phyloP scores from a whole-genome alignment of 1,140 invertebrate genomes.

The Stegodyphus dumicola region DNA sequence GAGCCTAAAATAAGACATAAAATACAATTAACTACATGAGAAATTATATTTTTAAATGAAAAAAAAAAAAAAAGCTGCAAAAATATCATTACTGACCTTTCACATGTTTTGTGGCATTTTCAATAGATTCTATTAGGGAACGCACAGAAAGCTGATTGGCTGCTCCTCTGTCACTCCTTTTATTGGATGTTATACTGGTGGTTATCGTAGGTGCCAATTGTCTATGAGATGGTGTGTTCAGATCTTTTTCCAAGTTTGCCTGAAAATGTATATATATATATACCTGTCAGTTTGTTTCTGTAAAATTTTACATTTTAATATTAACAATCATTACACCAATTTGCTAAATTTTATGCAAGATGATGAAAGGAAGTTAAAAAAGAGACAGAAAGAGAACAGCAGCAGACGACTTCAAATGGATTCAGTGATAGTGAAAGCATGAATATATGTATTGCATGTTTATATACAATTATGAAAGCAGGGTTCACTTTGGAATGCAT shows the following conservation, averaged over 20 bases:
- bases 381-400: too few relatives aligned
- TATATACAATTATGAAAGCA: too few relatives aligned
- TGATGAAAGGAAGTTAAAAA: too few relatives aligned
- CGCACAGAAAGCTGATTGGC: slow-evolving; percentile 81
- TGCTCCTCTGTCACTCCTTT: slow-evolving; percentile 20
- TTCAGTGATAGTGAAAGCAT: too few relatives aligned
- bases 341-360: too few relatives aligned
- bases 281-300: too few relatives aligned
- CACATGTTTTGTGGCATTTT: slow-evolving; percentile 85
- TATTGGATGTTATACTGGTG: not conserved
- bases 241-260: slow-evolving; percentile 49
- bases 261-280: too few relatives aligned
- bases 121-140: slow-evolving; percentile 88
- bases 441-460: too few relatives aligned
- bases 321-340: too few relatives aligned
- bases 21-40: not conserved
- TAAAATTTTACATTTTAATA: too few relatives aligned
- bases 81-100: slow-evolving; percentile 69
- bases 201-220: slow-evolving; percentile 8
- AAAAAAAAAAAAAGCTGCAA: not conserved
- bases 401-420: too few relatives aligned
- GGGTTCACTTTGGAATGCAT: too few relatives aligned
- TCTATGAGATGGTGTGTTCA: slow-evolving; percentile 29
- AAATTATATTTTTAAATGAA: not conserved
- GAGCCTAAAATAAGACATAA: slow-evolving; percentile 37